Evolutionary conservation across 2,113 vertebrate species (phyloP).

Genomic region (Falco punctatus): DNA sequence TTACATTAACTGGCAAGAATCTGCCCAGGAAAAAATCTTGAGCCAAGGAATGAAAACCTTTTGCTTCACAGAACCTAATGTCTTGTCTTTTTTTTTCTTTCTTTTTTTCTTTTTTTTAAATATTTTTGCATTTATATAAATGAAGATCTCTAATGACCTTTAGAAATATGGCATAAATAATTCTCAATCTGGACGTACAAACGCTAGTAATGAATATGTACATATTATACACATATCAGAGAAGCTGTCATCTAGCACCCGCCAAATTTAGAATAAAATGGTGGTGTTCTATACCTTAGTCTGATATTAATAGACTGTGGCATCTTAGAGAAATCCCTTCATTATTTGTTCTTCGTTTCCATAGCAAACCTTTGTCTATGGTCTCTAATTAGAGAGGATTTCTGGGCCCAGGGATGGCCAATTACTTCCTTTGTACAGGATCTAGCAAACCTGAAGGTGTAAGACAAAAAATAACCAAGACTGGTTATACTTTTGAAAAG

Average conservation of each 20-base stretch:
- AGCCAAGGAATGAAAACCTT: background rate
- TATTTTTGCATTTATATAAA: background rate
- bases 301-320: background rate
- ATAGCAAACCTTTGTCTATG: background rate
- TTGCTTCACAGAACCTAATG: background rate
- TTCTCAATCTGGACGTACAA: background rate
- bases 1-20: background rate
- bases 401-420: background rate
- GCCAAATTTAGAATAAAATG: background rate
- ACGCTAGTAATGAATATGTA: background rate
- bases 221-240: background rate
- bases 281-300: background rate
- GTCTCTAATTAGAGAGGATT: background rate
- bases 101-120: too few species aligned
- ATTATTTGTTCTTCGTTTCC: background rate
- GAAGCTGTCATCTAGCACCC: background rate
- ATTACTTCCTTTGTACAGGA: background rate
- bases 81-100: background rate
- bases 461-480: background rate
- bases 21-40: background rate
- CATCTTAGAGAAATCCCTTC: background rate
- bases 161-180: background rate
- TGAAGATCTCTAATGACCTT: background rate
- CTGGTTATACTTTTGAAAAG: background rate
- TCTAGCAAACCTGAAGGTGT: rapidly evolving